Evolutionary conservation across 2,888 invertebrate species (phyloP).

Genomic region (Sericinus montela): DNA sequence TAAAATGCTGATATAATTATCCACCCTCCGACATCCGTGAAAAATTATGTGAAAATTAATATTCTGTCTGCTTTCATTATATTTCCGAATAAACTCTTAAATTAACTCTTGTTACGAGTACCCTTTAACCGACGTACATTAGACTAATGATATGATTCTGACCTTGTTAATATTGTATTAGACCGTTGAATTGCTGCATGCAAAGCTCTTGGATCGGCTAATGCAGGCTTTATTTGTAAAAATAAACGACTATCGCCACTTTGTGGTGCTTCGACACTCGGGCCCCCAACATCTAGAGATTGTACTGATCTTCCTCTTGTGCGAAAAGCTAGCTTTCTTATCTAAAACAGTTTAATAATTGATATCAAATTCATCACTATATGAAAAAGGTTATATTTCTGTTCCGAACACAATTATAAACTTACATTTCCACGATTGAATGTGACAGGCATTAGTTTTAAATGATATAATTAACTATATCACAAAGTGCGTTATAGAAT

Average conservation of each 20-base stretch:
- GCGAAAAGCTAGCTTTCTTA: constrained; percentile 69
- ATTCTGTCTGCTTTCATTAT: too few relatives aligned
- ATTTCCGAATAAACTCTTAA: too few relatives aligned
- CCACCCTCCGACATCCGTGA: too few relatives aligned
- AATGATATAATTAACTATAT: constrained; percentile 34
- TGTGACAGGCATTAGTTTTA: constrained; percentile 63
- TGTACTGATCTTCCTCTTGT: constrained; percentile 71
- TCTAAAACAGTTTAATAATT: constrained; percentile 34
- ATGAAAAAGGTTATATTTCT: too few relatives aligned
- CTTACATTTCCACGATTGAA: constrained; percentile 72
- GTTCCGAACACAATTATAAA: background rate
- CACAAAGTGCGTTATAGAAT: constrained; percentile 29
- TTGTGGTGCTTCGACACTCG: constrained; percentile 44
- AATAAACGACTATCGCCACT: constrained; percentile 63
- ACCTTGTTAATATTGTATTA: constrained; percentile 72
- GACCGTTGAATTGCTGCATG: constrained; percentile 56
- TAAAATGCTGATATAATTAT: too few relatives aligned
- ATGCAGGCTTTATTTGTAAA: constrained; percentile 68
- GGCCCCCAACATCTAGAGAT: constrained; percentile 59
- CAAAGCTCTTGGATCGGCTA: constrained; percentile 56
- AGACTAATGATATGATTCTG: constrained; percentile 20
- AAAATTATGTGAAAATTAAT: too few relatives aligned
- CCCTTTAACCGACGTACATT: too few relatives aligned
- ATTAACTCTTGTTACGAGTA: too few relatives aligned
- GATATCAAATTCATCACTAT: background rate